Evolutionary conservation across 2,888 invertebrate genomes (phyloP).

Genomic region (Netelia virgata): DNA sequence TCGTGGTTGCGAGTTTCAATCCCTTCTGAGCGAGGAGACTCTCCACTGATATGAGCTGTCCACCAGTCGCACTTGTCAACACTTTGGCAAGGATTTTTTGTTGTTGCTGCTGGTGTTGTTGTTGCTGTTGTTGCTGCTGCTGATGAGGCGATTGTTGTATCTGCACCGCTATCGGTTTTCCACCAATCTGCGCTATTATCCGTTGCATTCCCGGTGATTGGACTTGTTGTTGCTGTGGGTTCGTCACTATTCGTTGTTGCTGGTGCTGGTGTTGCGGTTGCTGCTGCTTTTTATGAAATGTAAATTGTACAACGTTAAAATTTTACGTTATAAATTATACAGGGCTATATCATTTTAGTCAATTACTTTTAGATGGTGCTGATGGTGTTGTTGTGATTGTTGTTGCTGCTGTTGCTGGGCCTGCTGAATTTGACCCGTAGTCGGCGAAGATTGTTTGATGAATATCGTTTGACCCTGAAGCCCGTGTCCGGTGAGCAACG

Average conservation of each 20-base stretch:
- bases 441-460: constrained; percentile 82
- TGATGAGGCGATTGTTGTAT: constrained; percentile 86
- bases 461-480: constrained; percentile 84
- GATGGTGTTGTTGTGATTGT: constrained; percentile 80
- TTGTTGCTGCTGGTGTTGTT: constrained; percentile 84
- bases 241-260: constrained; percentile 68
- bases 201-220: constrained; percentile 82
- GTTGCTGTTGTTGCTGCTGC: constrained; percentile 85
- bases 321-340: too few species aligned
- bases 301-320: not conserved
- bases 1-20: constrained; percentile 80
- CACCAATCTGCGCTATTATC: constrained; percentile 83
- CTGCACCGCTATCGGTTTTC: constrained; percentile 85
- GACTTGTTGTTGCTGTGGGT: constrained; percentile 81
- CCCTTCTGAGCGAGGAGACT: constrained; percentile 86
- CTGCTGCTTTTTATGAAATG: constrained; percentile 61
- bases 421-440: constrained; percentile 78
- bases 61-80: constrained; percentile 89
- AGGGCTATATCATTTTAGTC: too few species aligned
- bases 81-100: constrained; percentile 89
- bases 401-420: constrained; percentile 84
- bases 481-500: constrained; percentile 82
- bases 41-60: constrained; percentile 87
- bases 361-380: constrained; percentile 71
- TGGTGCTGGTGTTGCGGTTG: constrained; percentile 74